Evolutionary conservation across 2,113 vertebrate genomes (phyloP), one percentile per base, ranked within the genome.

Genomic region (Spea multiplicata): DNA sequence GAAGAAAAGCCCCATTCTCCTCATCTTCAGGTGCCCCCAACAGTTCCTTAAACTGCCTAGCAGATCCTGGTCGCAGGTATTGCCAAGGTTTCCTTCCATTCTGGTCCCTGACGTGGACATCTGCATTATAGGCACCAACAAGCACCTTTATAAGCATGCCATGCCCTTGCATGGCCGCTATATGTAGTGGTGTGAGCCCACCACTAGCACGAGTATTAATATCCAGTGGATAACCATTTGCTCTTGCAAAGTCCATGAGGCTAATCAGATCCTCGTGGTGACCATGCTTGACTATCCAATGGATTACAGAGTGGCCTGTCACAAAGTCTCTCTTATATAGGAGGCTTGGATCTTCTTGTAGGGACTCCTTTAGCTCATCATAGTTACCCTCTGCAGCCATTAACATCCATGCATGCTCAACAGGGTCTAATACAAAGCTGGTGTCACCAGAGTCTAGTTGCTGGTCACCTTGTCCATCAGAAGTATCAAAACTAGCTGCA

Each of bases 211-310:
- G 88, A 48, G 89, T 49, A 85, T 96, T 92, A 68, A 99, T 84
- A 0, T 97, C 88, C 13, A 94, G 76, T 0, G 70, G 75, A 73
- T 90, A 86, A 3, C 89, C 89, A 9, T 69, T 88, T 7, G 76
- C 81, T 66, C 89, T 83, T 0, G 94, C 93, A 0, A 91, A 86
- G 46, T 86, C 87, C 45, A 96, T 62, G 47, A 96, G 84, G 68
- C 83, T 80, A 30, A 97, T 87, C 82, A 99, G 85, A 4, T 84
- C 92, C 67, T 96, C 95, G 0, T 94, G 91, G 76, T 81, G 86
- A 9, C 97, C 97, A 0, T 93, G 91, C 84, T 99, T 99, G 81
- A 96, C 95, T 67, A 98, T 82, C 97, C 97, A 99, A 83, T 99
- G 96, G 30, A 98, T 89, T 16, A 91, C 92, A 0, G 94, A 93